A percentile compares a stretch with the other conserved stretches of the same genome.
phyloP scores from a whole-genome alignment of 2,113 vertebrate species.

The Brevimyrus niger region DNA sequence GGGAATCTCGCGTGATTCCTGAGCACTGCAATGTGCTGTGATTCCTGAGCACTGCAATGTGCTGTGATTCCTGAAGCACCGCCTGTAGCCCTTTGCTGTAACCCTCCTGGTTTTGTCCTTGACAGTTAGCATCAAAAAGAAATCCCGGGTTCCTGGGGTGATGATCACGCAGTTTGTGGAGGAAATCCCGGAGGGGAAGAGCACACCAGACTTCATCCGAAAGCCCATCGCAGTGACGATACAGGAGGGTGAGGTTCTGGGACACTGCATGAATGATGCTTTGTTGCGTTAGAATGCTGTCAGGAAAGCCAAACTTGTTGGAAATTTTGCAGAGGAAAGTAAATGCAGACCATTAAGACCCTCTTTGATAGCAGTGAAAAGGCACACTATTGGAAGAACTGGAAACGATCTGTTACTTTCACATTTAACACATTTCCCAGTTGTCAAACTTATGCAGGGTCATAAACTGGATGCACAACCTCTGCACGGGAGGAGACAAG shows the following conservation, averaged over 20 bases:
- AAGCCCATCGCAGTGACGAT: slow-evolving; percentile 61
- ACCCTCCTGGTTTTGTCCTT: slow-evolving; percentile 6
- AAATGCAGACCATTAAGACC: background rate
- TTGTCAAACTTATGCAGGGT: background rate
- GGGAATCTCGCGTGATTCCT: background rate
- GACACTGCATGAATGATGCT: background rate
- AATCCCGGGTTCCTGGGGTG: slow-evolving; percentile 66
- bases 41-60: background rate
- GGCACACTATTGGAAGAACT: background rate
- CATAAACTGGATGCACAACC: background rate
- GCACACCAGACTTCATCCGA: slow-evolving; percentile 65
- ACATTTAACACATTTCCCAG: background rate
- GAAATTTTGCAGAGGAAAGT: background rate
- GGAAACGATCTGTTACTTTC: background rate
- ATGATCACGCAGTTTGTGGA: slow-evolving; percentile 59
- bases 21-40: background rate
- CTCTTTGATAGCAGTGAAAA: background rate
- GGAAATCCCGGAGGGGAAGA: slow-evolving; percentile 66
- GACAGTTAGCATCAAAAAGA: slow-evolving; percentile 51
- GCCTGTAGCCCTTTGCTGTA: background rate
- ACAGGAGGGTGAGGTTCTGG: slow-evolving; percentile 62
- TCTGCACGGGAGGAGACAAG: background rate
- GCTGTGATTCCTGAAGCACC: background rate
- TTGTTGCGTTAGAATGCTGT: background rate
- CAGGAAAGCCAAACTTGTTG: background rate